phyloP scores from a whole-genome alignment of 2,797 vertebrate genomes.

The Perdix hodgsoniae region DNA sequence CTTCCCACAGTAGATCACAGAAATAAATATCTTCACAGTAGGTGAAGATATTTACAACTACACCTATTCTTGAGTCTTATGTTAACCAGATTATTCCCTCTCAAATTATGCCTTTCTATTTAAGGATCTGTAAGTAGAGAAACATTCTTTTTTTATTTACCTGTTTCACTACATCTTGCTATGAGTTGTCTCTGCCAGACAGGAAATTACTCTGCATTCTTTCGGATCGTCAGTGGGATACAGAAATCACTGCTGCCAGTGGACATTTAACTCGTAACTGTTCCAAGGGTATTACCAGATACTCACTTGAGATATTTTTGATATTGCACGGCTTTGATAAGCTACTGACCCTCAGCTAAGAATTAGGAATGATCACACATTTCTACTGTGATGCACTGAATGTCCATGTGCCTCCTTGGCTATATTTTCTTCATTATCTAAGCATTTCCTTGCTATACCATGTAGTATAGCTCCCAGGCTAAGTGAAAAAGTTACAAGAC shows the following conservation, averaged over 20 bases:
- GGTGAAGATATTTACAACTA: too few species aligned
- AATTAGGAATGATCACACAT: background rate
- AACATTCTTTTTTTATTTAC: background rate
- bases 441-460: background rate
- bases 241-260: background rate
- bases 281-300: background rate
- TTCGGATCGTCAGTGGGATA: background rate
- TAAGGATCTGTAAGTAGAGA: background rate
- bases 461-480: rapidly evolving
- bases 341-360: background rate
- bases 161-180: background rate
- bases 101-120: background rate
- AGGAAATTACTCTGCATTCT: background rate
- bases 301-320: background rate
- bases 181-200: background rate
- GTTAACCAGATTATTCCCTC: background rate
- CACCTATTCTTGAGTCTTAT: background rate
- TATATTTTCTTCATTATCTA: background rate
- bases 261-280: background rate
- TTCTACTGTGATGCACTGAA: background rate
- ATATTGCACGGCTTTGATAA: background rate
- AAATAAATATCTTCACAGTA: background rate
- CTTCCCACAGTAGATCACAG: background rate
- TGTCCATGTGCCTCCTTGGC: background rate
- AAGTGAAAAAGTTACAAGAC: background rate